Conservation (phyloP, 2,113 vertebrate species). For the Pongo pygmaeus region DNA sequence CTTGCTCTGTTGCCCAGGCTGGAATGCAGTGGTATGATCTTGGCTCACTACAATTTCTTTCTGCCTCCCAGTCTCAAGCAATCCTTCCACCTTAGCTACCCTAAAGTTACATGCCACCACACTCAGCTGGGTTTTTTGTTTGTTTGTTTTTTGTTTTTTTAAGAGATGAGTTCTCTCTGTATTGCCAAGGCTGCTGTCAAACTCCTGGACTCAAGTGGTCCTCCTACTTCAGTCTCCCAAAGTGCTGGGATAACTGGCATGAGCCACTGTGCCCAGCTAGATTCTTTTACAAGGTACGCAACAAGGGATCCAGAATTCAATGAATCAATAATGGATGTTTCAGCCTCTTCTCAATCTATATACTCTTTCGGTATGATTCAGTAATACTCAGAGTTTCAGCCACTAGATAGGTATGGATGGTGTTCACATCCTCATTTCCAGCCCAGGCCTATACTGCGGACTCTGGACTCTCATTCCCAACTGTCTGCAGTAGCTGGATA, state of each 20-base stretch:
- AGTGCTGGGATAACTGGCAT: not conserved
- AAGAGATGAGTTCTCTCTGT: no score
- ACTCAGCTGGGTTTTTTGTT: no score
- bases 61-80: no score
- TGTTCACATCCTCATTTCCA: not conserved
- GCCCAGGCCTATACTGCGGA: not conserved
- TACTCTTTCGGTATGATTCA: not conserved
- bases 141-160: no score
- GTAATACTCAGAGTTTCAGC: not conserved
- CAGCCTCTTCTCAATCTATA: not conserved
- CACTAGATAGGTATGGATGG: not conserved
- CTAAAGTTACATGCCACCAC: no score
- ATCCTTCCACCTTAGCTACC: no score
- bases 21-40: no score
- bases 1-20: no score
- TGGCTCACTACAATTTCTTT: no score
- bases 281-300: not conserved
- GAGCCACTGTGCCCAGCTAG: not conserved
- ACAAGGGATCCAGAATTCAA: not conserved
- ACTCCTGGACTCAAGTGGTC: no score
- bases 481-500: not conserved
- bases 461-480: not conserved
- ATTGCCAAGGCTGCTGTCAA: no score
- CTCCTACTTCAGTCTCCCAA: no score
- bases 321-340: not conserved